Conservation (phyloP, 2,113 vertebrate genomes). For the Hippocampus abdominalis region DNA sequence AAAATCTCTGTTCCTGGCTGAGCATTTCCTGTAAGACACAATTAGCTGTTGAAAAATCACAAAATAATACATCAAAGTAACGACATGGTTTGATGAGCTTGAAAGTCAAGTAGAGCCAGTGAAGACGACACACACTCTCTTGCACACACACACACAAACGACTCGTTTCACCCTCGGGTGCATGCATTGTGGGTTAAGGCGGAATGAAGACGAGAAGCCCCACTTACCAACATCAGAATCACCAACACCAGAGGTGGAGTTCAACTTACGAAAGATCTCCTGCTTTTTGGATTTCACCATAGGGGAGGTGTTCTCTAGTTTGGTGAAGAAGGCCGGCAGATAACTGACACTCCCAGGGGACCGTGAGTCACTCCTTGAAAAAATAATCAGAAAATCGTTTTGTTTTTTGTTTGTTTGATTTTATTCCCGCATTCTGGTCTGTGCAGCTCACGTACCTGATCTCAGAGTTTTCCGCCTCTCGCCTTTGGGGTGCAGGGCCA, state of each 20-base stretch:
- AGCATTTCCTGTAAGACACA: conserved; percentile 80
- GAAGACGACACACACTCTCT: conserved; percentile 6
- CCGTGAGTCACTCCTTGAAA: conserved; percentile 86
- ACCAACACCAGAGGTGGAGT: conserved; percentile 91
- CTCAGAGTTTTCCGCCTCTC: conserved; percentile 81
- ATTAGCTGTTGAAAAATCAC: conserved; percentile 20
- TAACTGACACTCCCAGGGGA: conserved; percentile 90
- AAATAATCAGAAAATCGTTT: neutral
- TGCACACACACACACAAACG: conserved; percentile 1
- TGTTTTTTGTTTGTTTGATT: too few relatives aligned
- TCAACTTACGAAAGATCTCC: conserved; percentile 99
- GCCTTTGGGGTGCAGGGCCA: conserved; percentile 79
- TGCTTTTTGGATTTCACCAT: conserved; percentile 99
- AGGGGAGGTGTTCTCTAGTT: conserved; percentile 93
- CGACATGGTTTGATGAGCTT: conserved; percentile 6
- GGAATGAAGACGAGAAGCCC: conserved; percentile 26
- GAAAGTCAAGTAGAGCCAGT: neutral
- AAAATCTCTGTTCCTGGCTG: conserved; percentile 99
- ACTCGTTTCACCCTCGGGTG: neutral
- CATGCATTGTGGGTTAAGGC: conserved; percentile 14
- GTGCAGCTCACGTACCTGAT: conserved; percentile 78
- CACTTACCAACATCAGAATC: conserved; percentile 98
- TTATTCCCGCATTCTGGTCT: neutral
- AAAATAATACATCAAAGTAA: neutral
- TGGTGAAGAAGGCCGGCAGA: conserved; percentile 95